Conservation (phyloP, 1,140 invertebrate species). For the Drosophila sturtevanti region DNA sequence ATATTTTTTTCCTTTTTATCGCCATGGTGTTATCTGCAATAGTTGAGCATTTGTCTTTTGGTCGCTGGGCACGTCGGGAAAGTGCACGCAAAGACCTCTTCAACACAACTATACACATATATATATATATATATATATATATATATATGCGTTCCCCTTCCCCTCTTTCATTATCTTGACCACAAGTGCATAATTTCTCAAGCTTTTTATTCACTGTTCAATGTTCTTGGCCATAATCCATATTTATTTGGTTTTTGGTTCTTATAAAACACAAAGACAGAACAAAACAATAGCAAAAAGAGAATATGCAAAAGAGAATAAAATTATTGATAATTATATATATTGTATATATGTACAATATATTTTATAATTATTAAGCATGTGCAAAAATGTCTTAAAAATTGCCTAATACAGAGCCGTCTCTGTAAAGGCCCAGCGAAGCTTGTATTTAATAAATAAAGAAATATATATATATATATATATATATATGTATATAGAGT, state of each 20-base stretch:
- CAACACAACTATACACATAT: neutral
- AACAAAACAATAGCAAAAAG: neutral
- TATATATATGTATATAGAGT: too few relatives aligned
- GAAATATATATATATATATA: too few relatives aligned
- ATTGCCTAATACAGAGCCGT: too few relatives aligned
- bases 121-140: too few relatives aligned
- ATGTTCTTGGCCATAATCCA: constrained; percentile 1
- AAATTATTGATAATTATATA: neutral
- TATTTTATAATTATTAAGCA: too few relatives aligned
- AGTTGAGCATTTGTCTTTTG: constrained; percentile 3
- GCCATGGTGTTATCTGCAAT: neutral
- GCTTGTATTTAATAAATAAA: too few relatives aligned
- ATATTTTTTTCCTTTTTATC: neutral
- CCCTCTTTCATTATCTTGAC: neutral
- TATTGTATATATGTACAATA: too few relatives aligned
- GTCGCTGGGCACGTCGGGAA: neutral
- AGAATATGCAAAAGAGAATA: neutral
- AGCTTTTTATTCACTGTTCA: neutral
- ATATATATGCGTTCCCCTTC: neutral
- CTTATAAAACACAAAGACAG: neutral
- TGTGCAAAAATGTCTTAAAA: too few relatives aligned
- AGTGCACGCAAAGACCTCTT: neutral
- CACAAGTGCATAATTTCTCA: constrained; percentile 8
- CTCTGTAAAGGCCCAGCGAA: too few relatives aligned
- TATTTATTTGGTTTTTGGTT: neutral